Percentiles rank a stretch among this genome's conserved stretches.
phyloP scores from a whole-genome alignment of 2,797 vertebrate genomes.

The Steatocranus sp. region DNA sequence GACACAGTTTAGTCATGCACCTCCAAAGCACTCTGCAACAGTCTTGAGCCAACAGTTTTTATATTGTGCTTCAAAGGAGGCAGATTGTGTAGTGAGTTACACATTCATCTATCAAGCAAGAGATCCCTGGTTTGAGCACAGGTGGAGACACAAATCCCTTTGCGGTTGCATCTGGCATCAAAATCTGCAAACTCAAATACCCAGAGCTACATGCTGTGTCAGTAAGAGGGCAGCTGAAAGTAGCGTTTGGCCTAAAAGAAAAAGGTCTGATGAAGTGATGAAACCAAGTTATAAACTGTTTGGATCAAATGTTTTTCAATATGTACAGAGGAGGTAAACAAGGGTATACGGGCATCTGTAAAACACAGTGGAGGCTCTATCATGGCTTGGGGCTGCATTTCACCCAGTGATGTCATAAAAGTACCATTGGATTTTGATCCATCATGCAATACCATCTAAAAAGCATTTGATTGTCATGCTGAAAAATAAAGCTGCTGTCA shows the following conservation, averaged over 20 bases:
- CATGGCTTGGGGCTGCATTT: neutral
- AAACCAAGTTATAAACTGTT: neutral
- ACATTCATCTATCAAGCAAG: neutral
- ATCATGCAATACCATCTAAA: neutral
- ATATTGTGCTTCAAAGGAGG: neutral
- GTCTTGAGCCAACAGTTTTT: fast-evolving
- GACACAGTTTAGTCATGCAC: neutral
- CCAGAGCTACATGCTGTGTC: neutral
- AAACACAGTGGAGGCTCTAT: neutral
- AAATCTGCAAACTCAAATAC: neutral
- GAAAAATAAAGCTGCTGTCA: fast-evolving
- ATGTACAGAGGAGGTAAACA: neutral
- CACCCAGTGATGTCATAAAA: fast-evolving
- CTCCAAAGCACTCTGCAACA: neutral
- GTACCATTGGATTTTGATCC: fast-evolving
- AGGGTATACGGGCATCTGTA: fast-evolving
- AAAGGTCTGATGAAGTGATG: neutral
- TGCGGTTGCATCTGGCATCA: neutral
- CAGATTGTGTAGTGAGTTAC: neutral
- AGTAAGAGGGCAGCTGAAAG: neutral
- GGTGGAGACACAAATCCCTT: neutral
- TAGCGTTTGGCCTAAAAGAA: neutral
- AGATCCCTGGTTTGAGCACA: neutral
- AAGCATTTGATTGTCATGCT: neutral
- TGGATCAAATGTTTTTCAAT: neutral